These are phyloP conservation scores for Lichenostomus cassidix DNA, from an alignment of 2,113 vertebrate genomes.

Conservation along the genomic window DNA sequence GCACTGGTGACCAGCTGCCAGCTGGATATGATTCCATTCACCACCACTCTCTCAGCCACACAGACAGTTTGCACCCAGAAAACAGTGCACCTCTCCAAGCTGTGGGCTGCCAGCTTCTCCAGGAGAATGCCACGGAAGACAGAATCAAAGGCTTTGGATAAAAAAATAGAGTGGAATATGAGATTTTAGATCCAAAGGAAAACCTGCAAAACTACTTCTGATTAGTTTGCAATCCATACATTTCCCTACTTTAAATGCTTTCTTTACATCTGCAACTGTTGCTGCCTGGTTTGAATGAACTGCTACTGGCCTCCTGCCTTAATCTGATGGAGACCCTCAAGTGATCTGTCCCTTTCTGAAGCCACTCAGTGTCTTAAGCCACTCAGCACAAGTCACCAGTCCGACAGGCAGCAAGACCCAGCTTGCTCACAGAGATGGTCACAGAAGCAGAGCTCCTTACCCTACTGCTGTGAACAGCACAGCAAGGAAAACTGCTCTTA, in stretches of 20 bases:
- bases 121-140: not conserved
- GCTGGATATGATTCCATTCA: not conserved
- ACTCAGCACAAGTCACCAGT: too few relatives aligned
- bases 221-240: not conserved
- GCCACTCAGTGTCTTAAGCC: not conserved
- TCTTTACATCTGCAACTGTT: not conserved
- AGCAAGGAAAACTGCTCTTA: not conserved
- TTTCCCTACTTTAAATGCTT: not conserved
- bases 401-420: not conserved
- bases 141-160: not conserved
- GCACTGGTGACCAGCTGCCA: not conserved
- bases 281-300: not conserved
- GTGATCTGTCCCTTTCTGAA: not conserved
- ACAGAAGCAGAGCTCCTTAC: not conserved
- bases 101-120: not conserved
- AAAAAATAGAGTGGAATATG: not conserved
- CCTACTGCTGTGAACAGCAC: not conserved
- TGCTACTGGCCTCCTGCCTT: not conserved
- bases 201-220: not conserved
- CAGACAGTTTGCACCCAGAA: not conserved
- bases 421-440: not conserved
- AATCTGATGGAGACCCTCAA: not conserved
- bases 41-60: not conserved
- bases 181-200: not conserved
- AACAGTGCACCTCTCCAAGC: not conserved